These are phyloP conservation scores for Punctoribates punctum DNA, from an alignment of 2,888 invertebrate species.

Conservation along the genomic window DNA sequence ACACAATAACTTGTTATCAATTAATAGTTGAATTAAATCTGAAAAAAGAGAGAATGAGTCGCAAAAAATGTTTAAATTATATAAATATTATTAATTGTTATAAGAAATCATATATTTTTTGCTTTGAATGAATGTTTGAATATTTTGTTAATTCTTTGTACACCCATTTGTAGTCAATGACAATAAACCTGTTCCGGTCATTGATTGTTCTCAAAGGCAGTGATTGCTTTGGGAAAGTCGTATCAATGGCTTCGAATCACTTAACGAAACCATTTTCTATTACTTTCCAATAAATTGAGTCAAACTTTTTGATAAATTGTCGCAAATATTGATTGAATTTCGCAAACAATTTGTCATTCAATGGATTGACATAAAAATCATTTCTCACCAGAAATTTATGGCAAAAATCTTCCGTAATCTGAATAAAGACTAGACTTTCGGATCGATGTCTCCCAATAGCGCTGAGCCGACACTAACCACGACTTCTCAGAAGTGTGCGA, in stretches of 20 bases:
- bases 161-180: constrained; percentile 42
- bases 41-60: background rate
- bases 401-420: constrained; percentile 45
- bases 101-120: constrained; percentile 29
- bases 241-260: constrained; percentile 34
- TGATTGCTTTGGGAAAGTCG: constrained; percentile 42
- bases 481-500: constrained; percentile 38
- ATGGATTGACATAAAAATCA: background rate
- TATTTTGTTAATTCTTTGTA: constrained; percentile 37
- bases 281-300: constrained; percentile 5
- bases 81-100: constrained; percentile 33
- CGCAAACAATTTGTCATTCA: background rate
- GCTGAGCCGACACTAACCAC: constrained; percentile 43
- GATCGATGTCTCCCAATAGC: constrained; percentile 44
- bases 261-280: constrained; percentile 36
- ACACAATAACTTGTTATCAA: constrained; percentile 32
- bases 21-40: constrained; percentile 12
- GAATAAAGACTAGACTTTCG: constrained; percentile 43
- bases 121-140: constrained; percentile 16
- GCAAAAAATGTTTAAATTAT: background rate
- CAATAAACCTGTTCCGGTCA: constrained; percentile 21
- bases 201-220: constrained; percentile 41
- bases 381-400: constrained; percentile 34
- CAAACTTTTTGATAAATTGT: background rate
- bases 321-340: background rate